Evolutionary conservation across 1,140 invertebrate species (phyloP), one percentile per base, ranked within the genome.

Genomic region (Semibalanus balanoides): DNA sequence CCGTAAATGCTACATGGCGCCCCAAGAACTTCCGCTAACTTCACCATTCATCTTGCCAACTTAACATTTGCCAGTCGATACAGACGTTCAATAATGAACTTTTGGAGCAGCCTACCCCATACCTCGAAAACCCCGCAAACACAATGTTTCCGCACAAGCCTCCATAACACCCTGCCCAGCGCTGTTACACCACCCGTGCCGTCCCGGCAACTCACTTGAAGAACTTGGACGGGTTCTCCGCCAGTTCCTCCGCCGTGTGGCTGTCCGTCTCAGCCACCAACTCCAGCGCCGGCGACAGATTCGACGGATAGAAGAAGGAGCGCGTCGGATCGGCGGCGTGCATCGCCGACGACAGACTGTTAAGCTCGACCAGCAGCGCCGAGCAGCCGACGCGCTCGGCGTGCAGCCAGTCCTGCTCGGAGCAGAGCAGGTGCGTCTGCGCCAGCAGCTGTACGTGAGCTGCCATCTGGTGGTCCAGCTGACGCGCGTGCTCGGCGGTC

Each of bases 381-480:
- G 76, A 30, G 29, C 74, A 72, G 64, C 76, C 72, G n/a, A 77
- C 31, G 25, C 75, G 76, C 17, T 43, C 64, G n/a, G 28, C 35
- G 22, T 69, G 73, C 51, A 77, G 28, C 70, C 70, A 72, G 70
- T 72, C 70, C 3, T 30, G 29, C 70, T 72, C 28, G 3, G 29
- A 11, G 27, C 69, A 30, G 29, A 78, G 71, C 11, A 77, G 28
- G 51, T 31, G 43, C 31, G 78, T 76, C 25, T 76, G 76, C 71
- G 75, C 29, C 76, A 78, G 43, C 51, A 78, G 51, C 74, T 78
- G 78, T 14, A 74, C 51, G 31, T 78, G 76, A 25, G 76, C 75
- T 9, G 35, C 14, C 78, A 78, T 77, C 35, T 78, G 78, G 31
- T 30, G 51, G 64, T 74, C 73, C 0, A 78, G 73, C 27, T 75